These are phyloP conservation scores for Ernsta delagoae DNA, from an alignment of 2,888 invertebrate species.

Conservation along the genomic window DNA sequence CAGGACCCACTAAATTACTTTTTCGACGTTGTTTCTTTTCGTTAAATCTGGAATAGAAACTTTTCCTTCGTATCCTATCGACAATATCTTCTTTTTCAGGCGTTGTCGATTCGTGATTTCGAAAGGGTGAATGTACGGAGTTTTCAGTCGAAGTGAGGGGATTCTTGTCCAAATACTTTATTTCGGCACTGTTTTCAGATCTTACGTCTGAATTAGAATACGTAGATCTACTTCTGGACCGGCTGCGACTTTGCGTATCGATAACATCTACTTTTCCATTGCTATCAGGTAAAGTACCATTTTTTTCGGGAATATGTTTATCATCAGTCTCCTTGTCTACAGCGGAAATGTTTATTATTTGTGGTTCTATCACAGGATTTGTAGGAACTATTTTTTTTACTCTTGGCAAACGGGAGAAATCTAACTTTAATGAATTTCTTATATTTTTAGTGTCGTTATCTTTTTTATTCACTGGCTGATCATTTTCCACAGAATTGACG, in stretches of 20 bases:
- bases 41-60: constrained; percentile 95
- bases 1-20: constrained; percentile 87
- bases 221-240: constrained; percentile 74
- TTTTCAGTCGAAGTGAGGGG: constrained; percentile 54
- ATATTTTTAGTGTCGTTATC: constrained; percentile 66
- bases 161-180: constrained; percentile 58
- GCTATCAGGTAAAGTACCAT: constrained; percentile 56
- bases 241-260: constrained; percentile 62
- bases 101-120: constrained; percentile 74
- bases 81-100: constrained; percentile 90
- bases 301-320: constrained; percentile 61
- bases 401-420: constrained; percentile 86
- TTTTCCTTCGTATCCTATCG: constrained; percentile 94
- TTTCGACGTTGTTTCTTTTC: constrained; percentile 90
- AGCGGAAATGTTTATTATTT: constrained; percentile 67
- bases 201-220: constrained; percentile 81
- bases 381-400: constrained; percentile 85
- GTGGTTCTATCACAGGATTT: constrained; percentile 83
- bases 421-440: constrained; percentile 85
- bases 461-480: constrained; percentile 58
- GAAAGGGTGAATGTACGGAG: constrained; percentile 62
- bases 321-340: constrained; percentile 67
- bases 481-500: constrained; percentile 52
- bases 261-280: constrained; percentile 48
- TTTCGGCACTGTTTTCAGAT: constrained; percentile 64